These are phyloP conservation scores for Ispidina picta DNA, from an alignment of 2,797 vertebrate species.

Conservation along the genomic window DNA sequence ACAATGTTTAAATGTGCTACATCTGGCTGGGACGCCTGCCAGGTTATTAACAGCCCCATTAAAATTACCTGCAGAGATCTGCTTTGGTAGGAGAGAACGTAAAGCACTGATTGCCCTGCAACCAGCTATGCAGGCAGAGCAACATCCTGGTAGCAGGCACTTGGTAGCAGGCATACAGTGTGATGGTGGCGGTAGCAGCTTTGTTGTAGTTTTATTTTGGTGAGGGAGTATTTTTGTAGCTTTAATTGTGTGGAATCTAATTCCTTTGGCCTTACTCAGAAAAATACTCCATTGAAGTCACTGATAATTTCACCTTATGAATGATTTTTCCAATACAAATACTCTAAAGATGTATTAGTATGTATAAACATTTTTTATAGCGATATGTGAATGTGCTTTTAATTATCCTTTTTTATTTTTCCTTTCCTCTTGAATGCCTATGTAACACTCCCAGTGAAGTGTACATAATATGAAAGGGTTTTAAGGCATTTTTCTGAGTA, in stretches of 20 bases:
- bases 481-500: conserved; percentile 33
- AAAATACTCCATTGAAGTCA: neutral
- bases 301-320: neutral
- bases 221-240: conserved; percentile 14
- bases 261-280: neutral
- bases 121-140: neutral
- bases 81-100: neutral
- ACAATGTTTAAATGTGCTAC: conserved; percentile 62
- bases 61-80: conserved; percentile 68
- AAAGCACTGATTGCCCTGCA: neutral
- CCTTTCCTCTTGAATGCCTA: neutral
- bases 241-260: neutral
- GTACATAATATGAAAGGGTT: neutral
- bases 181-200: neutral
- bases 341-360: neutral
- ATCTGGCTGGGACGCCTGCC: conserved; percentile 71
- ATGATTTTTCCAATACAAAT: neutral
- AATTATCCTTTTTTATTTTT: neutral
- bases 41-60: conserved; percentile 74
- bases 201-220: neutral
- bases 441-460: neutral
- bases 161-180: neutral
- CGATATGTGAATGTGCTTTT: neutral
- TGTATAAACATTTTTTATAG: neutral
- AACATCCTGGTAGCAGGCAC: neutral